These are phyloP conservation scores for Blastobasis lacticolella DNA, from an alignment of 2,888 invertebrate species.

Conservation along the genomic window DNA sequence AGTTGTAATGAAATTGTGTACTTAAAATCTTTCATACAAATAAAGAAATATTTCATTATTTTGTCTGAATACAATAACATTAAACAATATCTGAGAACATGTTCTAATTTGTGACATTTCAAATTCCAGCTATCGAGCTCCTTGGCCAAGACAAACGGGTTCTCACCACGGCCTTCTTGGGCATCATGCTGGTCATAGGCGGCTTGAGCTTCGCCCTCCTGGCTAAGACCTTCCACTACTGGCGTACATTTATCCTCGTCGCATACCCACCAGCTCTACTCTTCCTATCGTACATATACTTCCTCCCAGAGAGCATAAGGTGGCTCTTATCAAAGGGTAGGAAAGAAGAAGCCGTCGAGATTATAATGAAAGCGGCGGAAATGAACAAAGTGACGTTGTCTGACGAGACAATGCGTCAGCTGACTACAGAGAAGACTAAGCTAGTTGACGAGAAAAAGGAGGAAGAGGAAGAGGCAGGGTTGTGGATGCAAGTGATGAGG, in stretches of 20 bases:
- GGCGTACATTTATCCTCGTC: conserved; percentile 80
- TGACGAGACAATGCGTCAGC: conserved; percentile 56
- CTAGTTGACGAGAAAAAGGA: conserved; percentile 34
- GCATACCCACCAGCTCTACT: conserved; percentile 81
- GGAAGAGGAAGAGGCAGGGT: conserved; percentile 28
- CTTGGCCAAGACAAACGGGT: conserved; percentile 61
- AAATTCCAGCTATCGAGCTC: conserved; percentile 55
- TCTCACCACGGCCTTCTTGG: conserved; percentile 55
- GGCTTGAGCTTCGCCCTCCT: conserved; percentile 79
- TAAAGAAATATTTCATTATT: neutral
- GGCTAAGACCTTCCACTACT: conserved; percentile 80
- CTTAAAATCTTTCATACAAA: neutral
- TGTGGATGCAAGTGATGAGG: conserved; percentile 50
- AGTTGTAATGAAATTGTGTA: too few relatives aligned
- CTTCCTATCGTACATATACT: conserved; percentile 79
- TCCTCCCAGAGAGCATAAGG: conserved; percentile 84
- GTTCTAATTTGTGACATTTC: neutral
- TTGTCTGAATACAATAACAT: neutral
- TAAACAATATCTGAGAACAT: neutral
- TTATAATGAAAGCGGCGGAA: conserved; percentile 77
- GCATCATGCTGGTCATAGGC: conserved; percentile 77
- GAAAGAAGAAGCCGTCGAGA: conserved; percentile 77
- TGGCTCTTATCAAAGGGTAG: conserved; percentile 84
- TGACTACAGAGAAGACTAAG: conserved; percentile 49
- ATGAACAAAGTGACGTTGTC: conserved; percentile 72